These are phyloP conservation scores for Belgica antarctica DNA, from an alignment of 2,888 invertebrate genomes.

Conservation along the genomic window DNA sequence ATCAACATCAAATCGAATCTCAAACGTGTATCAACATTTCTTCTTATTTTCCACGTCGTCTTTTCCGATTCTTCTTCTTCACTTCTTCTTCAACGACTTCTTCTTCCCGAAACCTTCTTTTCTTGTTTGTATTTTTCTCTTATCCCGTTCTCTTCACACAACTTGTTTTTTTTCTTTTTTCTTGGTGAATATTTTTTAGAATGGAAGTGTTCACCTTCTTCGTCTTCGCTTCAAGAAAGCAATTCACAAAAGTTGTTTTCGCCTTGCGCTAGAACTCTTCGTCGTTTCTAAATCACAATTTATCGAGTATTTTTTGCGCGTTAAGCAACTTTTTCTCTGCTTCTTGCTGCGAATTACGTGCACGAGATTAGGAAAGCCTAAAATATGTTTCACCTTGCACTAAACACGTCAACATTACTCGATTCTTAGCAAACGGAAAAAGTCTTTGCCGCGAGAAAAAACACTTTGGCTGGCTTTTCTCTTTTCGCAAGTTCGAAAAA, in stretches of 20 bases:
- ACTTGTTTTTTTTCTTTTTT: neutral
- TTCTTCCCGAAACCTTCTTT: conserved; percentile 24
- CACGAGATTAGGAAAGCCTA: too few relatives aligned
- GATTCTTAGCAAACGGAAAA: neutral
- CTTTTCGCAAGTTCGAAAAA: conserved; percentile 2
- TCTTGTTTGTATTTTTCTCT: conserved; percentile 29
- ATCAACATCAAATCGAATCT: conserved; percentile 19
- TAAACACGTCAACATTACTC: conserved; percentile 34
- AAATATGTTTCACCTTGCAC: neutral
- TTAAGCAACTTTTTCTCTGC: neutral
- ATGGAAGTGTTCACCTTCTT: conserved; percentile 25
- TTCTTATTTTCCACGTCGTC: too few relatives aligned
- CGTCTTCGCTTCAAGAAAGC: conserved; percentile 16
- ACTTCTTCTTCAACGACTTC: conserved; percentile 28
- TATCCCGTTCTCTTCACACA: conserved; percentile 28
- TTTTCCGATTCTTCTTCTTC: neutral
- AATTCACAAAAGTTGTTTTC: neutral
- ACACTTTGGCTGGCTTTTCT: neutral
- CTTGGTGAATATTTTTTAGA: too few relatives aligned
- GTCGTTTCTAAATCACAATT: conserved; percentile 15
- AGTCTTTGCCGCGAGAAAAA: neutral
- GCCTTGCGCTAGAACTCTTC: too few relatives aligned
- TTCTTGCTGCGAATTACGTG: neutral
- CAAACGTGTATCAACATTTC: conserved; percentile 39
- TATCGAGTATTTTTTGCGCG: conserved; percentile 11